Conservation (phyloP, 2,888 invertebrate genomes). For the Heliconius cydno region DNA sequence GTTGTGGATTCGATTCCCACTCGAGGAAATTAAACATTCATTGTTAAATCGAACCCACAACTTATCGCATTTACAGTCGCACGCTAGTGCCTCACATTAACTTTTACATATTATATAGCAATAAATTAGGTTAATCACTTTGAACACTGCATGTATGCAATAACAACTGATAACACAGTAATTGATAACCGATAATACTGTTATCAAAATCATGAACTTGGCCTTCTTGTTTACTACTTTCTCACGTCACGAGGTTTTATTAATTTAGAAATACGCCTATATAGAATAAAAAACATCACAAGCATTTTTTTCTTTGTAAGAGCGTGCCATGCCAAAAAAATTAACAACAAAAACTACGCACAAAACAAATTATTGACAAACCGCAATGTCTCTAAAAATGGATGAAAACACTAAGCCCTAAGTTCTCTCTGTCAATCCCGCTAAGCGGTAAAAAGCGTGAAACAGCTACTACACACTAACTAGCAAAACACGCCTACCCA, state of each 20-base stretch:
- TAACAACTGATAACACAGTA: slow-evolving; percentile 6
- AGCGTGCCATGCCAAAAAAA: too few species aligned
- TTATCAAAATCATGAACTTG: slow-evolving; percentile 47
- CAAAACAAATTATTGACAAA: too few species aligned
- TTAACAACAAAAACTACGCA: too few species aligned
- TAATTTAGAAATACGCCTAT: not conserved
- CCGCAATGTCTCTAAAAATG: too few species aligned
- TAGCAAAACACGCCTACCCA: not conserved
- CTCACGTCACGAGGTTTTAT: not conserved
- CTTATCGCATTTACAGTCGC: too few species aligned
- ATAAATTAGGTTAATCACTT: not conserved
- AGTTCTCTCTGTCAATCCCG: not conserved
- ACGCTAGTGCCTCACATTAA: too few species aligned
- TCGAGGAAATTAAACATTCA: too few species aligned
- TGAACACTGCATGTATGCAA: not conserved
- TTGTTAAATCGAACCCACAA: too few species aligned
- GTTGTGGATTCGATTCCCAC: too few species aligned
- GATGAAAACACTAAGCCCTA: too few species aligned
- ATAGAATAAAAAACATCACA: too few species aligned
- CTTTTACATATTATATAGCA: not conserved
- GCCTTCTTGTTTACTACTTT: slow-evolving; percentile 33
- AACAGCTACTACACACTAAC: not conserved
- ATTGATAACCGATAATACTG: slow-evolving; percentile 19
- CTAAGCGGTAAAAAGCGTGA: not conserved
- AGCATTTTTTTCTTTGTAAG: too few species aligned